phyloP scores from a whole-genome alignment of 2,113 vertebrate species.

The Geococcyx californianus region DNA sequence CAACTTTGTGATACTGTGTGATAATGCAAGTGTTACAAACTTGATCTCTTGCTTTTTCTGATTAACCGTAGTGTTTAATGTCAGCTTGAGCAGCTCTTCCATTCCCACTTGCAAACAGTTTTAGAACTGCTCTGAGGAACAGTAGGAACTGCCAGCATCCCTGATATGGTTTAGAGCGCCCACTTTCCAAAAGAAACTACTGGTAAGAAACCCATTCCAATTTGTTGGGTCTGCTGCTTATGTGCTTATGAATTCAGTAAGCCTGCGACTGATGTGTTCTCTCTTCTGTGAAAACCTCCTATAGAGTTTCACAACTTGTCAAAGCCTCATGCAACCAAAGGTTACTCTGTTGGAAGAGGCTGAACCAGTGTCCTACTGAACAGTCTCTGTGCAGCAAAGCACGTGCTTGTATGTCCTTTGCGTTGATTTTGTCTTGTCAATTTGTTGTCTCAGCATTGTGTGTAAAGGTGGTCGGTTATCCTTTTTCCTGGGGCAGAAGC shows the following conservation, averaged over 20 bases:
- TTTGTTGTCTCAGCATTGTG: not conserved
- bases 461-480: not conserved
- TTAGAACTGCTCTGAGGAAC: not conserved
- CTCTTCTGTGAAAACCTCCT: not conserved
- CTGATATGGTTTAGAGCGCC: fast-evolving
- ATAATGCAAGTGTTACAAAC: not conserved
- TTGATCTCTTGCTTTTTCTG: not conserved
- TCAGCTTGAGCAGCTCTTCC: not conserved
- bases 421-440: not conserved
- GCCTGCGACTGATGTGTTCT: not conserved
- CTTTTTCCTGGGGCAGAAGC: not conserved
- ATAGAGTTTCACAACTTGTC: fast-evolving
- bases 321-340: fast-evolving
- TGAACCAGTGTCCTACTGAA: not conserved
- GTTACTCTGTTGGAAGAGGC: not conserved
- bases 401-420: fast-evolving
- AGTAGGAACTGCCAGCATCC: not conserved
- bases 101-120: not conserved
- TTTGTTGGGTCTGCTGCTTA: not conserved
- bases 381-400: not conserved
- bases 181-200: not conserved
- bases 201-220: not conserved
- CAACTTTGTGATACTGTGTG: no score
- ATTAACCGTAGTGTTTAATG: not conserved
- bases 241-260: not conserved